Evolutionary conservation across 2,797 vertebrate species (phyloP).

Genomic region (Myripristis murdjan): DNA sequence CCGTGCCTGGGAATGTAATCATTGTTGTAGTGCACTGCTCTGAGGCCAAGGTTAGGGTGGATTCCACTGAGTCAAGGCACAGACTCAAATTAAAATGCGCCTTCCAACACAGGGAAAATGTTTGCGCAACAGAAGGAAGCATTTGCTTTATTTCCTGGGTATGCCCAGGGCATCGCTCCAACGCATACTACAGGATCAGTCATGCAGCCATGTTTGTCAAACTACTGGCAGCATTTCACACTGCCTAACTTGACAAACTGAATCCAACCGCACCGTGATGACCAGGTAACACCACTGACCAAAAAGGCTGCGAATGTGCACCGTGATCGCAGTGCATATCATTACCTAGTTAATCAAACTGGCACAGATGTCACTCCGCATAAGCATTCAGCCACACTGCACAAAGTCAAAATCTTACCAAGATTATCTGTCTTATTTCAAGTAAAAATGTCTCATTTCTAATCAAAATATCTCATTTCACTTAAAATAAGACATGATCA

Average conservation of each 20-base stretch:
- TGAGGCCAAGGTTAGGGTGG: slow-evolving; percentile 43
- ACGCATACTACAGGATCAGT: slow-evolving; percentile 8
- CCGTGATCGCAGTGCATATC: not conserved
- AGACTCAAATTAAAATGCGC: slow-evolving; percentile 43
- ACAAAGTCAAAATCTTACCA: too few relatives aligned
- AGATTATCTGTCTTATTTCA: too few relatives aligned
- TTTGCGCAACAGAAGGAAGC: slow-evolving; percentile 6
- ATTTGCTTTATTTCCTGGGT: slow-evolving; percentile 18
- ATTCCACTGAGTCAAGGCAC: slow-evolving; percentile 15
- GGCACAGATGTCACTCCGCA: too few relatives aligned
- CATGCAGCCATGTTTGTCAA: slow-evolving; percentile 17
- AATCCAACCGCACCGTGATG: not conserved
- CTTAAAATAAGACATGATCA: too few relatives aligned
- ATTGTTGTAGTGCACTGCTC: slow-evolving; percentile 60
- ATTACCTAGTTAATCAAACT: not conserved
- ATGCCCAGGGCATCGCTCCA: not conserved
- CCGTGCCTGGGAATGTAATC: slow-evolving; percentile 46
- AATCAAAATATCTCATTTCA: too few relatives aligned
- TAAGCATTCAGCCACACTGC: too few relatives aligned
- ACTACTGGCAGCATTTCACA: not conserved
- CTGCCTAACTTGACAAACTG: not conserved
- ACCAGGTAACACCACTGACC: too few relatives aligned
- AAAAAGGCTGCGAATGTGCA: not conserved
- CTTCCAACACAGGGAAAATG: slow-evolving; percentile 7
- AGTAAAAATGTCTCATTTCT: too few relatives aligned